Base-by-base conservation (phyloP, 2,797 vertebrate genomes). In the Prionace glauca region DNA sequence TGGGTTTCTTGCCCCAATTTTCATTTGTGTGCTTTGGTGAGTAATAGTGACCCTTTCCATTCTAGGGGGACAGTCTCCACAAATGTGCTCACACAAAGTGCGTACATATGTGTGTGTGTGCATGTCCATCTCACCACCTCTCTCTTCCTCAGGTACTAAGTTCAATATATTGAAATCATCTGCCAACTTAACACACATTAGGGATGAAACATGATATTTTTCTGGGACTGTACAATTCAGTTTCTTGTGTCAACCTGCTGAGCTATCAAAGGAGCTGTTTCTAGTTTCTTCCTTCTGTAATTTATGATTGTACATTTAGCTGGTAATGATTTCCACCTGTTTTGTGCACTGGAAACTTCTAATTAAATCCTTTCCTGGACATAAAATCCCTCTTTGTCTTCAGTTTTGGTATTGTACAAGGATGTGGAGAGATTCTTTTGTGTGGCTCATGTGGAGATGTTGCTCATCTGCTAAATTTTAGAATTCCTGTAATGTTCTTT, bases 261-360 rank as follows among this genome's bases (percentile, higher is more conserved):
- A 88, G 24, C 50, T 45, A 12, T 86, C 29, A 45, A 12, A 12
- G 86, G 86, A 56, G 26, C 50, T 56, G 50, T 56, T 29, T 88
- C 86, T 24, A 12, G 50, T 88, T 88, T 88, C 86, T 88, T 86
- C 36, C 7, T 86, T 86, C 81, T 86, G 81, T 84, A 56, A 88
- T 56, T 88, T 88, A 88, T 88, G 56, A 88, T 60, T 88, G 11
- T 24, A 12, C 86, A 88, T 26, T 56, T 56, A 88, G 7, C 9
- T 22, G 56, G 10, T 88, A 60, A 86, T 45, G 81, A 84, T 86
- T 24, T 86, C 45, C 36, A 41, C 20, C 45, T 50, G 18, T 9
- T 86, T 86, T 86, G 45, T 24, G 50, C 2, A 56, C 24, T 88
- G 45, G 22, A 77, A 11, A n/a, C 74, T 77, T 12, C 26, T 56